Conservation (phyloP, 2,888 invertebrate genomes). For the Graphium colonna region DNA sequence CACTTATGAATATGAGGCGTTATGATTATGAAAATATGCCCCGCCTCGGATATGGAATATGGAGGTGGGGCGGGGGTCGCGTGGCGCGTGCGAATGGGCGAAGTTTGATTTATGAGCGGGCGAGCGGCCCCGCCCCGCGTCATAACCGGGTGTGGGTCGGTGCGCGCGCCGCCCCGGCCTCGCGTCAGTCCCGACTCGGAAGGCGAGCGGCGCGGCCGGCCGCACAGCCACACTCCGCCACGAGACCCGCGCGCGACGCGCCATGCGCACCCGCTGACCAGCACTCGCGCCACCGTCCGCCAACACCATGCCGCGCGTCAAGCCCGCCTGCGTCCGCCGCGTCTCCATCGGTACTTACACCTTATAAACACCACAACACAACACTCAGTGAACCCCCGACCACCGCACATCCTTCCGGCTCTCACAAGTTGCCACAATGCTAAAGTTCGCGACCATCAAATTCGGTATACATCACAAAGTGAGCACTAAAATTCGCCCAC, state of each 20-base stretch:
- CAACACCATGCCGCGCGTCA: constrained; percentile 78
- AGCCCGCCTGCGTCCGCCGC: constrained; percentile 78
- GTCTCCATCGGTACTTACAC: constrained; percentile 77
- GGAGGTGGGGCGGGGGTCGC: constrained; percentile 82
- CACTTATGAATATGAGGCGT: constrained; percentile 81
- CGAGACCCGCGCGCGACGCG: constrained; percentile 44
- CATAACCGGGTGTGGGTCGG: constrained; percentile 81
- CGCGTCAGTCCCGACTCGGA: constrained; percentile 78
- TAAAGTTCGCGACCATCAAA: constrained; percentile 83
- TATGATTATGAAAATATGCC: constrained; percentile 81
- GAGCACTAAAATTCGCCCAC: constrained; percentile 69
- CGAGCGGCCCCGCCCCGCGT: constrained; percentile 83
- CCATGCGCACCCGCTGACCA: constrained; percentile 45
- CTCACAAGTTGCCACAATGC: constrained; percentile 79
- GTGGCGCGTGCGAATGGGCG: constrained; percentile 83
- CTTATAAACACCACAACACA: constrained; percentile 46
- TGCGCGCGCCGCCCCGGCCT: constrained; percentile 79
- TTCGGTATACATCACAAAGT: constrained; percentile 81
- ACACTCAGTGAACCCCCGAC: constrained; percentile 47
- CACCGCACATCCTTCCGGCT: constrained; percentile 43
- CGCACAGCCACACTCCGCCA: constrained; percentile 44
- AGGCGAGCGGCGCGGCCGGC: constrained; percentile 75
- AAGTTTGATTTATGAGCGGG: constrained; percentile 85
- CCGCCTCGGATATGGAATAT: constrained; percentile 81
- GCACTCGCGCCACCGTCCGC: constrained; percentile 48